Base-by-base conservation (phyloP, 2,113 vertebrate species). In the Orcinus orca region DNA sequence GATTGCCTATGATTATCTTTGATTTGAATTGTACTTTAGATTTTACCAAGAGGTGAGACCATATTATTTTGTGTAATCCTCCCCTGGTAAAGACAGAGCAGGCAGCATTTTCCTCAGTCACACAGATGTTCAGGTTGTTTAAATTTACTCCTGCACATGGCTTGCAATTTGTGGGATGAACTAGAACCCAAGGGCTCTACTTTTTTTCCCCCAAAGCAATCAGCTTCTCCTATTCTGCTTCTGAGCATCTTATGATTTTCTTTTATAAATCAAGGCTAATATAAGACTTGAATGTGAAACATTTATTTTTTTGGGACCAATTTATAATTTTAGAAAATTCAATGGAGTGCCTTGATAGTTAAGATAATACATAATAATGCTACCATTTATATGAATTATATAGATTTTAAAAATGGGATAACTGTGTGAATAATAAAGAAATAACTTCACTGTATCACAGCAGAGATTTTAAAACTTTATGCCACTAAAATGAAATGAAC, bases 261-360 rank as follows among this genome's bases (percentile, higher is more conserved):
- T 81, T 79, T 95, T 36, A 26, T 50, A 74, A 79, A 84, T 62
- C 38, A 97, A 87, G 87, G 26, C n/a, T 86, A 90, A 44, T 62
- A 31, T 88, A 73, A 95, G 65, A 70, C 31, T 47, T 90, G 4
- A 38, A 41, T 96, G 7, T 86, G 47, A 20, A 93, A 11, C 63
- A 77, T 90, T 63, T 93, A 60, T 84, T 96, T 87, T 87, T 8
- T 10, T 10, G 10, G 44, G 5, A 81, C 65, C 33, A 21, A 88
- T 90, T 79, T 96, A 74, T 60, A 80, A 82, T 92, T 91, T 94
- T 92, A 67, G 31, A 94, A 96, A 93, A 84, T 79, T 79, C 14
- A 74, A 23, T 87, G 11, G 12, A 58, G 8, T 44, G 70, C 50
- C 4, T 65, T 92, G 29, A 73, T 58, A 79, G 23, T 92, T 94